Evolutionary conservation across 2,113 vertebrate genomes (phyloP), one percentile per base, ranked within the genome.

Genomic region (Paramormyrops kingsleyae): DNA sequence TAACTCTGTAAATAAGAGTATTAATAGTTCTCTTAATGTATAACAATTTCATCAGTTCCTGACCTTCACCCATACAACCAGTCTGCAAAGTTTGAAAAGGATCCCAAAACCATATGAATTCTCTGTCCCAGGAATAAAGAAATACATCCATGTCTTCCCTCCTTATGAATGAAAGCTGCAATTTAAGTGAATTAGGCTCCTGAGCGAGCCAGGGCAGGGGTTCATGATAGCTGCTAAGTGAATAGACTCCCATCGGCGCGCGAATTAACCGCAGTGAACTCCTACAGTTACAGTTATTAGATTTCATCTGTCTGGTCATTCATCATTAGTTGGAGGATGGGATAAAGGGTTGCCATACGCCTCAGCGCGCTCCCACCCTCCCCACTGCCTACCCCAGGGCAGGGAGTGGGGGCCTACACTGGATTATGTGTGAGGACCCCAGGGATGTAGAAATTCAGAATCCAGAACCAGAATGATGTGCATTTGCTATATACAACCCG

Each of bases 161-260:
- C 10, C 35, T 44, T 17, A 13, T 59, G 87, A 44, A 62, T 59
- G 87, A 56, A 66, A 53, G 56, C 52, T 44, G 35, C 27, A 44
- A 39, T 88, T 12, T 42, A n/a, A 62, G 87, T 88, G 42, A 88
- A 88, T 88, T 88, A 88, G 87, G 42, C 56, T 66, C 59, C 85
- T 53, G 35, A 39, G 39, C 17, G 39, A 62, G 53, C 62, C 53
- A 88, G 87, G 53, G 87, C 24, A 66, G 56, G 39, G 35, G 35
- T 59, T 53, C 17, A 35, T 27, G 19, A 24, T 62, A 44, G 87
- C 42, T 27, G 62, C 62, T 62, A 62, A 88, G 56, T 59, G 53
- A 59, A 70, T 19, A 47, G 62, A 49, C 35, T 56, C 83, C 50
- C 88, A 59, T 84, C 10, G 35, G 46, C 12, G 35, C 6, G 19